These are phyloP conservation scores for Thyatira batis DNA, from an alignment of 2,888 invertebrate species.

Conservation along the genomic window DNA sequence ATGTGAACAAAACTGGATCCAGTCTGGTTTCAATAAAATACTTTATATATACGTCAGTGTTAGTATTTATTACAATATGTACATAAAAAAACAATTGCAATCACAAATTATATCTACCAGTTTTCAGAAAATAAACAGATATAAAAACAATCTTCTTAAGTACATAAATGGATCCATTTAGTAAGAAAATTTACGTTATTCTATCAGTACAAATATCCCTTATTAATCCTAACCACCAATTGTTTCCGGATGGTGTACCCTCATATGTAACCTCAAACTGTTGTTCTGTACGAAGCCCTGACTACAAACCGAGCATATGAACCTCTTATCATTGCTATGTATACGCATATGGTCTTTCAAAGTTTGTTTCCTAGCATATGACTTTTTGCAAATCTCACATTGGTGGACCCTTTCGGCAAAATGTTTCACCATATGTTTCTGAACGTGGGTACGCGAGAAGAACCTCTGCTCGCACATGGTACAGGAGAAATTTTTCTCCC, in stretches of 20 bases:
- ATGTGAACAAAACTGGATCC: conserved; percentile 31
- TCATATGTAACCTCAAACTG: conserved; percentile 55
- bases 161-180: too few relatives aligned
- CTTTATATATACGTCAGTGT: not conserved
- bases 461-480: conserved; percentile 75
- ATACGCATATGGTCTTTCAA: conserved; percentile 65
- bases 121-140: too few relatives aligned
- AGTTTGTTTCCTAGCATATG: conserved; percentile 70
- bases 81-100: too few relatives aligned
- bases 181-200: too few relatives aligned
- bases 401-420: conserved; percentile 69
- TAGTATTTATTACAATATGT: too few relatives aligned
- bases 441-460: conserved; percentile 74
- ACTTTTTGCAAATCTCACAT: conserved; percentile 75
- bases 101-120: too few relatives aligned
- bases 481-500: conserved; percentile 71
- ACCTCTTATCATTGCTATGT: conserved; percentile 56
- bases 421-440: conserved; percentile 79
- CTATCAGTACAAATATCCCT: not conserved
- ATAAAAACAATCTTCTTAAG: too few relatives aligned
- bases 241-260: conserved; percentile 48
- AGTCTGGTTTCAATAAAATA: not conserved
- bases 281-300: conserved; percentile 60
- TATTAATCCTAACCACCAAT: conserved; percentile 12
- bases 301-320: conserved; percentile 48